Base-by-base conservation (phyloP, 2,797 vertebrate genomes). In the Garrulus glandarius region DNA sequence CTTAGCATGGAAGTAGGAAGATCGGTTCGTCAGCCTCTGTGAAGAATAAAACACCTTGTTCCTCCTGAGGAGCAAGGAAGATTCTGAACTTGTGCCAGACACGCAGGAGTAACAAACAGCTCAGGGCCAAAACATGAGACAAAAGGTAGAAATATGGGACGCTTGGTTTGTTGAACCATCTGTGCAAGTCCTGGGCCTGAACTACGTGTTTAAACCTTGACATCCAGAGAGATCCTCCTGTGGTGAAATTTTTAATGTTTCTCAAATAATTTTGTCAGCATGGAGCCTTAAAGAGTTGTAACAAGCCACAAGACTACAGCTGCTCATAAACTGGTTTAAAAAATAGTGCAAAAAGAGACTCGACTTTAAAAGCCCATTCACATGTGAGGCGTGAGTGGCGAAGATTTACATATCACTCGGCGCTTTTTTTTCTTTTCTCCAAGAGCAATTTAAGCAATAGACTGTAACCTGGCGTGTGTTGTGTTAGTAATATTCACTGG, bases 51-150 rank as follows among this genome's bases (percentile, higher is more conserved):
- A 59, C 60, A 71, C 71, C 87, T 92, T 91, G 90, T 95, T 97
- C 95, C 95, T 94, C 93, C 86, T 15, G 80, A 96, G 88, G 83
- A 93, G 39, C 94, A 63, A 83, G 91, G 96, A 95, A 68, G 90
- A 84, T 93, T 95, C 53, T 84, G 89, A 98, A 96, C 96, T 98
- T 96, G 71, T 89, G 70, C 96, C 96, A 95, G 97, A 95, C 94
- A 74, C 12, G 0, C 91, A 87, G 97, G 96, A 98, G 96, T 92
- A 97, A 92, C 97, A 96, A 92, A 97, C 89, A 97, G 97, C 98
- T 98, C 98, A 98, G 98, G 98, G 98, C 97, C 96, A 97, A 97
- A 97, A 95, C 92, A 97, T 84, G 96, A 96, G 89, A 94, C 34
- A 63, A 92, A 96, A 92, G 75, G 59, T 92, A 90, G 91, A 96